Evolutionary conservation across 1,140 invertebrate genomes (phyloP).

Genomic region (Dendrolimus kikuchii): DNA sequence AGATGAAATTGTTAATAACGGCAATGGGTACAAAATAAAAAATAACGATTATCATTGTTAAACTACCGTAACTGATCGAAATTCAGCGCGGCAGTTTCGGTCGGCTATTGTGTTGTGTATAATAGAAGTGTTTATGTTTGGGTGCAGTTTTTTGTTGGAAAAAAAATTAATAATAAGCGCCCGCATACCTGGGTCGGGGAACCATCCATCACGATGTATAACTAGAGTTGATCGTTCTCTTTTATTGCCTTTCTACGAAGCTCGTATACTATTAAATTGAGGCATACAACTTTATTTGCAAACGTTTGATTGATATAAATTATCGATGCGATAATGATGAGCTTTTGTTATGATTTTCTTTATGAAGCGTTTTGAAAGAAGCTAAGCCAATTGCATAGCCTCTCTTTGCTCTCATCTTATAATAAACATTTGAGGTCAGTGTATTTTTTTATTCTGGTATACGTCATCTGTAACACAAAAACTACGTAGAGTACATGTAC

Average conservation of each 20-base stretch:
- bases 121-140: constrained; percentile 65
- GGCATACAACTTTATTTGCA: constrained; percentile 58
- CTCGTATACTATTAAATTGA: constrained; percentile 23
- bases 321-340: too few species aligned
- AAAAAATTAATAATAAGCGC: constrained; percentile 33
- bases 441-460: too few species aligned
- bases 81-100: constrained; percentile 46
- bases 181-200: constrained; percentile 44
- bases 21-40: constrained; percentile 46
- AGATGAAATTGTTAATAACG: constrained; percentile 63
- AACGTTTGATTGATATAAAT: constrained; percentile 14
- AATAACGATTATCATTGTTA: constrained; percentile 65
- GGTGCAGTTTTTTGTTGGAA: constrained; percentile 28
- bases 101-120: constrained; percentile 46
- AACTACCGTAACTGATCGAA: constrained; percentile 62
- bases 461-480: too few species aligned
- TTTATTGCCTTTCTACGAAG: constrained; percentile 42
- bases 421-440: too few species aligned
- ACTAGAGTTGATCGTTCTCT: constrained; percentile 48
- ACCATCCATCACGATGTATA: constrained; percentile 61
- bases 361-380: neutral
- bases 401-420: too few species aligned
- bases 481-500: too few species aligned
- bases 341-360: too few species aligned
- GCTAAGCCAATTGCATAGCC: too few species aligned